Conservation (phyloP, 2,797 vertebrate genomes). For the Emys orbicularis region DNA sequence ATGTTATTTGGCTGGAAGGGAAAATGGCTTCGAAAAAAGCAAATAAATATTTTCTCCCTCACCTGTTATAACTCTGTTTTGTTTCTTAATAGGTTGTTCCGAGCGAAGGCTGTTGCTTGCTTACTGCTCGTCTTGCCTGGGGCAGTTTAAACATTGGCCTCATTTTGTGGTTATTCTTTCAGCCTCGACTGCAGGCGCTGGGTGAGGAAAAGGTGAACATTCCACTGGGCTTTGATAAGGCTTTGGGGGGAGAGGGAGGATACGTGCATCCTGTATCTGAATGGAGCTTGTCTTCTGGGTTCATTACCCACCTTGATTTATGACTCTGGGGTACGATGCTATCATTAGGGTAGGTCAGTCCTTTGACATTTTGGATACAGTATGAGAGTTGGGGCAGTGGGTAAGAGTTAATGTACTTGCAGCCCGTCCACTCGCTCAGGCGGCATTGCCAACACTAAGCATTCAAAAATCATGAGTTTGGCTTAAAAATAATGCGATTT, state of each 20-base stretch:
- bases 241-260: not conserved
- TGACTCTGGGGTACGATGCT: not conserved
- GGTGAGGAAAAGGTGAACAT: conserved; percentile 35
- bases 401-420: not conserved
- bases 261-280: not conserved
- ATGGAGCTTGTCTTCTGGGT: not conserved
- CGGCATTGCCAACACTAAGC: too few relatives aligned
- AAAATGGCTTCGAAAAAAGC: conserved; percentile 36
- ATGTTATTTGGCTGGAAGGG: conserved; percentile 73
- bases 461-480: not conserved
- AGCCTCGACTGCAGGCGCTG: not conserved
- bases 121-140: not conserved
- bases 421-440: not conserved
- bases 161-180: conserved; percentile 22
- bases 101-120: conserved; percentile 2
- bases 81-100: conserved; percentile 33
- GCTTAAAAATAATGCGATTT: not conserved
- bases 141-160: not conserved
- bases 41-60: conserved; percentile 37
- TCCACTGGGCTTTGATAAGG: not conserved
- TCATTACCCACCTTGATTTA: not conserved
- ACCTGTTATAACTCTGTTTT: conserved; percentile 55
- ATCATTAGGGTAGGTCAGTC: fast-evolving
- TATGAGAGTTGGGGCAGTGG: not conserved
- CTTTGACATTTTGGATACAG: not conserved